Evolutionary conservation across 2,888 invertebrate genomes (phyloP), one percentile per base, ranked within the genome.

Genomic region (Lamellibrachia satsuma): DNA sequence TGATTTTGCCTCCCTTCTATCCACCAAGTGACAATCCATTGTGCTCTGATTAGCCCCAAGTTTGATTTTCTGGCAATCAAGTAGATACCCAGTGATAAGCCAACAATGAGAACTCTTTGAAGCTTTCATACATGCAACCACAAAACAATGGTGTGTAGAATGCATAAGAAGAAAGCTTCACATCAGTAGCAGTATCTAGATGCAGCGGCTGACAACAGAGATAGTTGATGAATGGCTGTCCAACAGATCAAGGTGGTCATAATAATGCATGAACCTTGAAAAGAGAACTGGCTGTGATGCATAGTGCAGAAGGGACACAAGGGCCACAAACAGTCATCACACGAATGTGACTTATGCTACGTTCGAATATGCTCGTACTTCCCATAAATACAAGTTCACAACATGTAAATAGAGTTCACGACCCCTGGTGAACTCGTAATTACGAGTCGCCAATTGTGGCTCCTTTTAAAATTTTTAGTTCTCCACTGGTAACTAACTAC

Each of bases 11-110:
- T 75, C 75, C 22, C 75, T 75, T n/a, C 22, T 15, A 75, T 75
- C 75, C 75, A 75, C 4, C 22, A 75, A 75, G 75, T 75, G 75
- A 75, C 75, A 75, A 75, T 22, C 22, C 75, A 75, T 15, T 75
- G 75, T 75, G 6, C 75, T 22, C 22, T 75, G 75, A 75, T 75
- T 75, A 75, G 22, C 75, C 75, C 75, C 11, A n/a, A 75, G 22
- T 75, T 75, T 75, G 75, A 75, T 75, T 75, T 39, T 75, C 75
- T 75, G 75, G 75, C 75, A 15, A 75, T 75, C 75, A 75, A 75
- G 75, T 75, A 75, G 75, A 75, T 75, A 22, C 75, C 15, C 6
- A 22, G 15, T 75, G 75, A 75, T 75, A 75, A 75, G 75, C 22
- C 6, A 6, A 75, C 75, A 75, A 75, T 15, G 22, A 22, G 75